phyloP scores from a whole-genome alignment of 1,140 invertebrate genomes.

The Drosophila neocordata region DNA sequence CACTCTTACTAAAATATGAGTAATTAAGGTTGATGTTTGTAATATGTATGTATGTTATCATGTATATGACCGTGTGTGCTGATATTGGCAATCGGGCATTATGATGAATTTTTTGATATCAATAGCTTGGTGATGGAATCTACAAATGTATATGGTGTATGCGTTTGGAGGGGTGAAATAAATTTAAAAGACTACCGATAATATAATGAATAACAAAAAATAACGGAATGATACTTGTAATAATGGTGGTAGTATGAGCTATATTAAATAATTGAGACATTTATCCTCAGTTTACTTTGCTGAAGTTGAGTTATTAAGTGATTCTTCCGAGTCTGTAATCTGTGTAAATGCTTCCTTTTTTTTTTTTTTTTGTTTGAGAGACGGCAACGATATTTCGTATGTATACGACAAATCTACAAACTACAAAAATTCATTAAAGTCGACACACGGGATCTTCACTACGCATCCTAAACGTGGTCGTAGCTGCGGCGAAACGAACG shows the following conservation, averaged over 20 bases:
- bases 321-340: slow-evolving; percentile 32
- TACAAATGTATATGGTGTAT: neutral
- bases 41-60: neutral
- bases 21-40: neutral
- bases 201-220: slow-evolving; percentile 8
- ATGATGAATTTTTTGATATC: neutral
- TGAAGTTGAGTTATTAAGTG: slow-evolving; percentile 20
- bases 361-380: slow-evolving; percentile 15
- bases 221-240: neutral
- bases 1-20: neutral
- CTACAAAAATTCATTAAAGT: slow-evolving; percentile 56
- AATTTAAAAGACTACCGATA: neutral
- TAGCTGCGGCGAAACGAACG: slow-evolving; percentile 94
- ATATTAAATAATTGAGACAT: neutral
- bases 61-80: neutral
- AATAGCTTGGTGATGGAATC: neutral
- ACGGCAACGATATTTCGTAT: slow-evolving; percentile 50
- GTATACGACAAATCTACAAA: slow-evolving; percentile 55
- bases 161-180: neutral
- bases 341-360: slow-evolving; percentile 16
- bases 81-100: neutral
- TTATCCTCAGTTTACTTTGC: slow-evolving; percentile 19
- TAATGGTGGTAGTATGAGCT: neutral
- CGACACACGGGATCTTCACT: slow-evolving; percentile 69
- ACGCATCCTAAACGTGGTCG: slow-evolving; percentile 90